Evolutionary conservation across 2,888 invertebrate species (phyloP), one percentile per base, ranked within the genome.

Genomic region (Anthrax anthrax): DNA sequence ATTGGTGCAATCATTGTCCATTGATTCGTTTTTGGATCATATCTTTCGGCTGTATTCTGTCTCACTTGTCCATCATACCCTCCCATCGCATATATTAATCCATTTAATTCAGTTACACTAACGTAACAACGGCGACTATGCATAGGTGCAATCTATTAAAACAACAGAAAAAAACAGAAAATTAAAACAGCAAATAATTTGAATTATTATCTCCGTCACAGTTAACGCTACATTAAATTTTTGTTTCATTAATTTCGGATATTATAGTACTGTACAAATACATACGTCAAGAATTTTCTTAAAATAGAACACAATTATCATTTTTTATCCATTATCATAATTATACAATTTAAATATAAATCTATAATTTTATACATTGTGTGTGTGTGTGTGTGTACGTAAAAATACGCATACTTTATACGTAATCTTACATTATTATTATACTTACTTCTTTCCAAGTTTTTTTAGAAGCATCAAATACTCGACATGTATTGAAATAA

Each of bases 1-100:
- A 94, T 94, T 0, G 87, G 81, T 0, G 87, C 79, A 17, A 92
- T 82, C 52, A 88, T 70, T 1, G 84, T 79, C 90, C 90, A 90
- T 63, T 92, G 91, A 64, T 94, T 94, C 17, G 80, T 81, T 47
- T 73, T 74, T 38, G 83, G 81, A 65, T 87, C 81, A 67, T 90
- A 94, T 48, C 81, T 75, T 65, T 94, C 94, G 0, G 84, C 90
- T 0, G 87, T 85, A 60, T 83, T 86, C 64, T 89, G 85, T 13
- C 92, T 74, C 62, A 82, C 82, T 58, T 87, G 82, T 0, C 89
- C 89, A 61, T 89, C 87, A 62, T 82, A 89, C 1, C 89, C 89
- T 1, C 90, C 90, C 78, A 90, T 84, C 0, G 89, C 89, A 63
- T 86, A 90, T 53, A 90, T 81, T 36, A 80, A 72, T 56, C 82